Evolutionary conservation across 1,140 invertebrate species (phyloP), one percentile per base, ranked within the genome.

Genomic region (Cyrtorhinus lividipennis): DNA sequence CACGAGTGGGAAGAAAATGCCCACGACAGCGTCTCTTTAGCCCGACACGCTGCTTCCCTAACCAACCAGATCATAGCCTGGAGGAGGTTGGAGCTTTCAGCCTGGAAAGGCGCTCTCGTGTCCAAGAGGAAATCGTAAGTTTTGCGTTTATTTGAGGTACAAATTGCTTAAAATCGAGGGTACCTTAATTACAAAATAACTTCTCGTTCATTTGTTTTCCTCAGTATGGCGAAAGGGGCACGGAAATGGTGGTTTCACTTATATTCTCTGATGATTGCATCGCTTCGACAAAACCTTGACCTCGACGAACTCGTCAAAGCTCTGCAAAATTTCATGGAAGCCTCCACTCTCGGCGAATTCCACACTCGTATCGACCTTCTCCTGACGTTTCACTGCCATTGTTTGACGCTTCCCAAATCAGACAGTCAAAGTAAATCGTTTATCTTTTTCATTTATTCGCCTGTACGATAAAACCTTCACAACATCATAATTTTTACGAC

Each of bases 1-100:
- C 80, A 93, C 66, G 84, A 93, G 66, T 98, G 94, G 95, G 91
- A 97, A 73, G 83, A 85, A 68, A 88, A 91, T 70, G 92, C 94
- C 0, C 89, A 92, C 67, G 83, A 80, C 66, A 85, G 84, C 1
- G 90, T 97, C 27, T 92, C 88, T 63, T 73, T 99, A 69, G 76
- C 80, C 0, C 77, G 82, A 0, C 76, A 89, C 63, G 79, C 89
- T 10, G 72, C 81, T 20, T 75, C 79, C 46, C 74, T 98, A 0
- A 88, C 86, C 1, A 77, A 85, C 62, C 82, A 90, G 67, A 88
- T 98, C 48, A 84, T 96, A 53, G 78, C 82, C 24, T 99, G 94
- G 95, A 81, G 95, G 61, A 88, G 90, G 73, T 71, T 95, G 1
- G 96, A 99, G 74, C 78, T 99, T 56, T 80, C 80, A 27, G 82